These are phyloP conservation scores for Apamea crenata DNA, from an alignment of 2,888 invertebrate genomes.

Conservation along the genomic window DNA sequence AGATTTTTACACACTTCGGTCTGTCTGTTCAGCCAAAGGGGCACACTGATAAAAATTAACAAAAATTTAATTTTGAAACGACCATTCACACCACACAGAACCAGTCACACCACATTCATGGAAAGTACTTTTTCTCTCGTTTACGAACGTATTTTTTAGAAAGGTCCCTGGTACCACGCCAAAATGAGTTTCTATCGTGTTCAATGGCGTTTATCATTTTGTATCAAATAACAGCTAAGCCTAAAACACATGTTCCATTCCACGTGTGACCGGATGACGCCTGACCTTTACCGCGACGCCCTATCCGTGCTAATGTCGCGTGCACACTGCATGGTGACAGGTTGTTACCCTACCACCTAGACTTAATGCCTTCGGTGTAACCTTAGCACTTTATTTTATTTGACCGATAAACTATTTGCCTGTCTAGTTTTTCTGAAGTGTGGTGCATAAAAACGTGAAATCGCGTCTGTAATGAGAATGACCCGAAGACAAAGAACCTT, in stretches of 20 bases:
- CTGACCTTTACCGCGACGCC: conserved; percentile 50
- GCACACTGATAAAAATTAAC: not conserved
- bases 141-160: not conserved
- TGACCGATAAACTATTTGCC: conserved; percentile 15
- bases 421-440: conserved; percentile 3
- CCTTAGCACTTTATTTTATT: conserved; percentile 29
- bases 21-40: not conserved
- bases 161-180: not conserved
- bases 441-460: not conserved
- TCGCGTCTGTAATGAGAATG: not conserved
- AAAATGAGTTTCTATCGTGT: not conserved
- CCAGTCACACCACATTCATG: not conserved
- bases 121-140: not conserved
- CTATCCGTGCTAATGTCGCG: conserved; percentile 42
- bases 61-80: not conserved
- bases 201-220: conserved; percentile 1
- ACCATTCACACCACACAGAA: not conserved
- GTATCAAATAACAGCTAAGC: conserved; percentile 23
- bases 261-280: conserved; percentile 47
- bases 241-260: conserved; percentile 31
- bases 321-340: conserved; percentile 25
- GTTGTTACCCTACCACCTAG: conserved; percentile 39
- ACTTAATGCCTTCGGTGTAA: conserved; percentile 19
- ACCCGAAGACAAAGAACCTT: not conserved
- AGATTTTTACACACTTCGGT: not conserved